A percentile compares a stretch with the other conserved stretches of the same genome.
Conservation (phyloP, 1,140 invertebrate genomes). For the Drosophila sulfurigaster region DNA sequence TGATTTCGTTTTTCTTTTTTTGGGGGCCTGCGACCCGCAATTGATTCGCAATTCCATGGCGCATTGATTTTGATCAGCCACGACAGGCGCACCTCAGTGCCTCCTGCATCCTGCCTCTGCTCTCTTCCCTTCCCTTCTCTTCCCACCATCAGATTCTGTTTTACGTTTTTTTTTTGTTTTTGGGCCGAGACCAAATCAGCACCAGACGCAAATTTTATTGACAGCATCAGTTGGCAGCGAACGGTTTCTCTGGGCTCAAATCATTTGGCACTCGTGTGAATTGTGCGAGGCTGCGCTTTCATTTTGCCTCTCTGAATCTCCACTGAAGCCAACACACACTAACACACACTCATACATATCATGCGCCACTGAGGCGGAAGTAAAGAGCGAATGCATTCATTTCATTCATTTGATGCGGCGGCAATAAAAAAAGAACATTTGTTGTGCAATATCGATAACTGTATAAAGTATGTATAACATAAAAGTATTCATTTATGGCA, state of each 20-base stretch:
- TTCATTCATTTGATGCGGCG: background rate
- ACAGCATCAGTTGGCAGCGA: slow-evolving; percentile 74
- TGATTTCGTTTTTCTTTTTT: slow-evolving; percentile 38
- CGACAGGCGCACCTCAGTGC: slow-evolving; percentile 69
- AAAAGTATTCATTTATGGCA: too few species aligned
- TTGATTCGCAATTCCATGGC: slow-evolving; percentile 80
- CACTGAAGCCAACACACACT: background rate
- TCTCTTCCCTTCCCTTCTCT: background rate
- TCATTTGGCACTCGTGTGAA: slow-evolving; percentile 79
- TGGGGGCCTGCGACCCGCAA: slow-evolving; percentile 53
- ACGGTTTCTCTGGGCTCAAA: slow-evolving; percentile 39
- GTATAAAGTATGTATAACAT: too few species aligned
- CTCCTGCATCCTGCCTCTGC: slow-evolving; percentile 29
- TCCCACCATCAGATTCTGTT: background rate
- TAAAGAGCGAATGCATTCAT: background rate
- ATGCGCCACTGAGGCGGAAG: slow-evolving; percentile 15
- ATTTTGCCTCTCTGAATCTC: background rate
- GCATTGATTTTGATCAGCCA: slow-evolving; percentile 79
- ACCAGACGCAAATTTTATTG: slow-evolving; percentile 81
- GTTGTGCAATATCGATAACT: too few species aligned
- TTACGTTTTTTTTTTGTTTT: background rate
- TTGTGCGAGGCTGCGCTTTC: slow-evolving; percentile 27
- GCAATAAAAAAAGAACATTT: background rate
- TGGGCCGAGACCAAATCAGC: slow-evolving; percentile 46
- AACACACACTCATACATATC: slow-evolving; percentile 15